A percentile compares a stretch with the other conserved stretches of the same genome.
Conservation (phyloP, 23 tunicate genomes). For the Phallusia fumigata region DNA sequence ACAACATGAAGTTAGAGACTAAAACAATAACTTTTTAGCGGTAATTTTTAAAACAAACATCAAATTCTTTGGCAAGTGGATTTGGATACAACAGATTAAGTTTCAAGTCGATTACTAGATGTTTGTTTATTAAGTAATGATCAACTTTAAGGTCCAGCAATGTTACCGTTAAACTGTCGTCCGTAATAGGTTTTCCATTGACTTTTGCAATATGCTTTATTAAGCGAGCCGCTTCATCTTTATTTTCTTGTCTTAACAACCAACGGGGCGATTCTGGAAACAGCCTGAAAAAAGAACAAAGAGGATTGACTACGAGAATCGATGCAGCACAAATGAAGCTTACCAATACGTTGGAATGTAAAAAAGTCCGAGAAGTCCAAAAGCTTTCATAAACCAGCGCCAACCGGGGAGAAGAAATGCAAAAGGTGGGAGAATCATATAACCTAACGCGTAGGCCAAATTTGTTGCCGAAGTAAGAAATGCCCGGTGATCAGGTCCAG, state of each 20-base stretch:
- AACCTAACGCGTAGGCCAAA: slow-evolving; percentile 31
- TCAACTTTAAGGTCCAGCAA: no score
- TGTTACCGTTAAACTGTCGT: not conserved
- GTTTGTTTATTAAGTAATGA: no score
- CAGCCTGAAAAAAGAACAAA: not conserved
- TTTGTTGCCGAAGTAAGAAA: not conserved
- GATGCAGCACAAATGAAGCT: not conserved
- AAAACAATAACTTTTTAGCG: no score
- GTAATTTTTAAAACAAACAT: no score
- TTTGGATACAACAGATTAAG: no score
- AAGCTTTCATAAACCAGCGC: slow-evolving; percentile 18
- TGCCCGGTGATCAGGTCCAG: not conserved
- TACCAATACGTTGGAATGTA: not conserved
- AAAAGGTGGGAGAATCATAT: slow-evolving; percentile 41
- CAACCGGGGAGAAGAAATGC: slow-evolving; percentile 27
- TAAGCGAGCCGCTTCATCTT: not conserved
- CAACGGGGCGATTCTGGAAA: slow-evolving; percentile 2
- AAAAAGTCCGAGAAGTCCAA: not conserved
- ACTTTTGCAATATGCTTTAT: not conserved
- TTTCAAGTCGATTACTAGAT: no score
- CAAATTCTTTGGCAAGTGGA: no score
- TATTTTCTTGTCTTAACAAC: not conserved
- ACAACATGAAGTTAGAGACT: no score
- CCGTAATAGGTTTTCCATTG: not conserved
- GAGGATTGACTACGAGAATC: no score